A percentile compares a stretch with the other conserved stretches of the same genome.
Evolutionary conservation across 2,797 vertebrate genomes (phyloP).

Genomic region (Takifugu rubripes): DNA sequence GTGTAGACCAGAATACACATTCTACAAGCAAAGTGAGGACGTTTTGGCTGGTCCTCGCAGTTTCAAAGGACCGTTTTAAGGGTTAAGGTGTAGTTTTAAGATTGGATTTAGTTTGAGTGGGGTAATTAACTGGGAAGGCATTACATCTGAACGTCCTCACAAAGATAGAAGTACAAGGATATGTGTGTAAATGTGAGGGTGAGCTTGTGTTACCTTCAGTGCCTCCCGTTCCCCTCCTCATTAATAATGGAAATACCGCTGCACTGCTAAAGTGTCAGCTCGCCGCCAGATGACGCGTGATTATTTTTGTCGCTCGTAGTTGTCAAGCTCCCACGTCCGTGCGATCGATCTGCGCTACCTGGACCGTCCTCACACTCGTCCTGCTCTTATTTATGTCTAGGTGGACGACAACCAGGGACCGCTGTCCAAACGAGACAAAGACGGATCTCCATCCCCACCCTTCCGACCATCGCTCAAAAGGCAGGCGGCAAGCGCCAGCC

Average conservation of each 20-base stretch:
- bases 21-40: not conserved
- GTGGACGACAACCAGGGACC: conserved; percentile 75
- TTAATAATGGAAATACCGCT: conserved; percentile 63
- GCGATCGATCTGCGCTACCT: not conserved
- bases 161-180: not conserved
- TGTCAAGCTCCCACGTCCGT: not conserved
- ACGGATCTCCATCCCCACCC: conserved; percentile 45
- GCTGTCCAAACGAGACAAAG: conserved; percentile 71
- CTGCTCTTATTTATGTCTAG: conserved; percentile 60
- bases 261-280: conserved; percentile 23
- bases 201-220: conserved; percentile 58
- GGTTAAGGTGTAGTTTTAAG: not conserved
- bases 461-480: conserved; percentile 55
- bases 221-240: conserved; percentile 34
- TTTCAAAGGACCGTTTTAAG: not conserved
- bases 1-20: conserved; percentile 10
- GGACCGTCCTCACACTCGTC: not conserved
- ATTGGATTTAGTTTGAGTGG: not conserved
- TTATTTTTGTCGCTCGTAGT: not conserved
- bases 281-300: conserved; percentile 5
- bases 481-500: conserved; percentile 56
- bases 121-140: too few relatives aligned
- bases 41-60: not conserved
- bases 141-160: too few relatives aligned
- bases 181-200: conserved; percentile 3